A percentile compares a stretch with the other conserved stretches of the same genome.
These are phyloP conservation scores for Sarcophilus harrisii DNA, from an alignment of 2,797 vertebrate species.

Conservation along the genomic window DNA sequence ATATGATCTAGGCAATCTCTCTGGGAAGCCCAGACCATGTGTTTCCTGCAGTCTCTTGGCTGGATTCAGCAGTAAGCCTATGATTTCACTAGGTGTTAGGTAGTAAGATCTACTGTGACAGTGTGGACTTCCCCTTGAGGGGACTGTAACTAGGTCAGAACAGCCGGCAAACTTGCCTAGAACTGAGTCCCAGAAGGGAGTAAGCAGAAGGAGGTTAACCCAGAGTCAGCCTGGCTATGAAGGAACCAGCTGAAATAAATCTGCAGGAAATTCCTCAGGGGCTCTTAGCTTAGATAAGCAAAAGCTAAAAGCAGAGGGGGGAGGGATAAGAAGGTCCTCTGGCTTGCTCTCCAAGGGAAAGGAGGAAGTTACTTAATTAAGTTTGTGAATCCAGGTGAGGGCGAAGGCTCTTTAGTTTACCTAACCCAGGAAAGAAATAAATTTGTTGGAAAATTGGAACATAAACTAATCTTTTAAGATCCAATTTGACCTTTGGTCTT, in stretches of 20 bases:
- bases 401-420: conserved; percentile 55
- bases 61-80: conserved; percentile 69
- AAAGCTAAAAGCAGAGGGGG: conserved; percentile 43
- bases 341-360: conserved; percentile 52
- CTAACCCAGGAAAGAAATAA: conserved; percentile 68
- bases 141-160: conserved; percentile 74
- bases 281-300: conserved; percentile 61
- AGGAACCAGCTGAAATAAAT: conserved; percentile 74
- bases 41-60: conserved; percentile 75
- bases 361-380: conserved; percentile 76
- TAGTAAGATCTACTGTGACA: conserved; percentile 76
- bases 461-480: conserved; percentile 32
- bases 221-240: conserved; percentile 54
- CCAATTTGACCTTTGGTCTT: conserved; percentile 46
- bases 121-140: conserved; percentile 68
- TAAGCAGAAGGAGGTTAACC: conserved; percentile 56
- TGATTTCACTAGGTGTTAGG: conserved; percentile 80
- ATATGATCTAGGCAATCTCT: conserved; percentile 59
- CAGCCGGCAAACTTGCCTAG: conserved; percentile 67
- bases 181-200: conserved; percentile 55
- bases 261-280: conserved; percentile 31
- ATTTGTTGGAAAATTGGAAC: conserved; percentile 67
- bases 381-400: conserved; percentile 69
- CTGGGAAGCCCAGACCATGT: conserved; percentile 60
- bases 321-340: conserved; percentile 49